Evolutionary conservation across 2,888 invertebrate species (phyloP), one percentile per base, ranked within the genome.

Genomic region (Dryococelus australis): DNA sequence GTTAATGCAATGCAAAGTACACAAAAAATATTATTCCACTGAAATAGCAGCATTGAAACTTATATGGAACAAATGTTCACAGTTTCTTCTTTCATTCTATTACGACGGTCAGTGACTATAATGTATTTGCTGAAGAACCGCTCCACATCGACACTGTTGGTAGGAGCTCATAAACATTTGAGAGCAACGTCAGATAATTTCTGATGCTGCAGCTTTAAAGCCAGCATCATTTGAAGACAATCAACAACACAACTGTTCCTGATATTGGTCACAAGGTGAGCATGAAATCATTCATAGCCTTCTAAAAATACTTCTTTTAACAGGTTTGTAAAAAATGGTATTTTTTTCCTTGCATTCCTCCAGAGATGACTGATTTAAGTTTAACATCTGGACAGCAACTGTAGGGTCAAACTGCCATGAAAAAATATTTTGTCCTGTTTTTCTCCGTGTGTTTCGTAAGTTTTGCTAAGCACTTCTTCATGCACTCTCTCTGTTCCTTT

Each of bases 191-290:
- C 8, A 10, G 65, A 65, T 12, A 65, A 65, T n/a, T 65, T 65
- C 65, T 65, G 10, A 65, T 65, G 65, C 65, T 65, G 65, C 65
- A 65, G 65, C 65, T 65, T 65, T 65, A 65, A 13, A 65, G 65
- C 65, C 5, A 65, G 65, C 65, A 65, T 20, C 65, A 65, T 65
- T 65, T 65, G 65, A 8, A 65, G 20, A 65, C 65, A 65, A 20
- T 65, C 65, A 65, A 65, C 65, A 5, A 12, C 65, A 65, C 20
- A 65, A 65, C 65, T 24, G 65, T 65, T 65, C 24, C 65, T 65
- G 65, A 20, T 65, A 16, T 65, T 65, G 65, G 65, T 65, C 65
- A 65, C 65, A 65, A 65, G 65, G 65, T 65, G 65, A 65, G 65
- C 20, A 20, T 65, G 65, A 65, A 65, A 65, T 20, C 16, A 12